Conservation (phyloP, 2,113 vertebrate genomes). For the Anguilla rostrata region DNA sequence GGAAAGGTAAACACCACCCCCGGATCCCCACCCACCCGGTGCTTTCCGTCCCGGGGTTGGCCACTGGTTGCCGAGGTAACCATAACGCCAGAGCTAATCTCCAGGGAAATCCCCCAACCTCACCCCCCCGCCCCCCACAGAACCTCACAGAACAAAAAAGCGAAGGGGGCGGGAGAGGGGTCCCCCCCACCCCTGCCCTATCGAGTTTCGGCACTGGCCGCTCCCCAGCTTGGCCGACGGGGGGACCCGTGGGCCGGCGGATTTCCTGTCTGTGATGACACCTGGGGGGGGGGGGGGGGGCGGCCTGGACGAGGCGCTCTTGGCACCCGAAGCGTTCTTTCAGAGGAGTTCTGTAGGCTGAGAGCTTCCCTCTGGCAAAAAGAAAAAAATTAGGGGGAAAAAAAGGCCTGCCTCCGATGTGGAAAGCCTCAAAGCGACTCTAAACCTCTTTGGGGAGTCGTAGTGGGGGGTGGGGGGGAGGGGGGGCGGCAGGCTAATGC, state of each 20-base stretch:
- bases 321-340: slow-evolving; percentile 29
- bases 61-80: neutral
- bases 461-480: neutral
- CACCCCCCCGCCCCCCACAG: neutral
- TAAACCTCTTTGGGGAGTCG: slow-evolving; percentile 26
- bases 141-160: slow-evolving; percentile 31
- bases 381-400: neutral
- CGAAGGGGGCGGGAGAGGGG: neutral
- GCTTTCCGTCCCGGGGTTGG: neutral
- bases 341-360: slow-evolving; percentile 22
- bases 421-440: slow-evolving; percentile 47
- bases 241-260: slow-evolving; percentile 31
- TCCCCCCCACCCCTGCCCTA: neutral
- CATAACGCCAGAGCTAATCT: neutral
- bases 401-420: slow-evolving; percentile 39
- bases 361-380: slow-evolving; percentile 18
- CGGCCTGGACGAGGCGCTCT: slow-evolving; percentile 49
- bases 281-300: slow-evolving; percentile 46
- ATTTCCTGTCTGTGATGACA: slow-evolving; percentile 46
- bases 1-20: neutral
- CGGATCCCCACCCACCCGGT: neutral
- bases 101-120: slow-evolving; percentile 49
- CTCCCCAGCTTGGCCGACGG: slow-evolving; percentile 45
- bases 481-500: slow-evolving; percentile 3
- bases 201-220: slow-evolving; percentile 14